These are phyloP conservation scores for Centropus unirufus DNA, from an alignment of 2,113 vertebrate genomes.

Conservation along the genomic window DNA sequence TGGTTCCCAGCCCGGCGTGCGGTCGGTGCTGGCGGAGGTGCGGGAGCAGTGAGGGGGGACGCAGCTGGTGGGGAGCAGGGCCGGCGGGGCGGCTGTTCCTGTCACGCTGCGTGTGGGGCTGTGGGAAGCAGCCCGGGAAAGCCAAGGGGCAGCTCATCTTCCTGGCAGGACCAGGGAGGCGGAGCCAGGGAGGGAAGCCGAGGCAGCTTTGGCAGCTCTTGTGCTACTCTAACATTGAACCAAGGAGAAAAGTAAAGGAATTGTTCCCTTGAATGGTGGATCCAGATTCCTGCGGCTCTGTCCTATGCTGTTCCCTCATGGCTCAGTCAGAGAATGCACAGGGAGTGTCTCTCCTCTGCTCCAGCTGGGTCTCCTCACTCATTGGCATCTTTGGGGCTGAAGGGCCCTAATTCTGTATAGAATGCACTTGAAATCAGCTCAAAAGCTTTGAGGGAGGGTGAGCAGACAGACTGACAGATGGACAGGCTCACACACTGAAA, in stretches of 20 bases:
- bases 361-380: neutral
- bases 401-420: neutral
- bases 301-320: neutral
- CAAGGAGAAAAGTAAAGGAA: neutral
- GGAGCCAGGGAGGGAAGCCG: neutral
- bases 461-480: neutral
- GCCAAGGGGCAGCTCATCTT: rapidly evolving
- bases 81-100: neutral
- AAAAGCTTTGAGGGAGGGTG: neutral
- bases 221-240: neutral
- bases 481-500: neutral
- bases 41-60: neutral
- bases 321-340: neutral
- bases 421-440: conserved; percentile 33
- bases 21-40: neutral
- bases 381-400: neutral
- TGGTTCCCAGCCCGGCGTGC: neutral
- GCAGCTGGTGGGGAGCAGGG: neutral
- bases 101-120: neutral
- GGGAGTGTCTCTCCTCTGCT: neutral
- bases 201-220: neutral
- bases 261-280: neutral
- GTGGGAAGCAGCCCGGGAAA: neutral
- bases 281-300: neutral
- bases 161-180: neutral